These are phyloP conservation scores for Pissodes strobi DNA, from an alignment of 1,140 invertebrate species.

Conservation along the genomic window DNA sequence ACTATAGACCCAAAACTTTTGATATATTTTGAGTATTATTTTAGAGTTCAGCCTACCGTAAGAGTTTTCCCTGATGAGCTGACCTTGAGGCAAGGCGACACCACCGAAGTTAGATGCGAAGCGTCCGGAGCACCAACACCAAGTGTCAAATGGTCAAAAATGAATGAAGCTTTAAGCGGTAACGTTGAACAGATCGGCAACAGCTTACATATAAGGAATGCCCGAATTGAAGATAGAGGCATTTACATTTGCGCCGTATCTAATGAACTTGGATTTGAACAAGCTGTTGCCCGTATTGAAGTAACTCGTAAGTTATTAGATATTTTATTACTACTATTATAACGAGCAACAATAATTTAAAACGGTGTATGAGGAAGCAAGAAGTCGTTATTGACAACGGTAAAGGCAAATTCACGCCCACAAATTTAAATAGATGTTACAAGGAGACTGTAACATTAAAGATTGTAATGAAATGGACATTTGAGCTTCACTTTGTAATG, in stretches of 20 bases:
- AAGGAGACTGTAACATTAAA: too few species aligned
- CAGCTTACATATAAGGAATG: constrained; percentile 70
- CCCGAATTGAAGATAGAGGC: constrained; percentile 76
- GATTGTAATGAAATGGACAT: too few species aligned
- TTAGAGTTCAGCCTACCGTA: constrained; percentile 59
- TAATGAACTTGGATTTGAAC: constrained; percentile 60
- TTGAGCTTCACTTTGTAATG: too few species aligned
- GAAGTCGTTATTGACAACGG: too few species aligned
- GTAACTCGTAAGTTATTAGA: constrained; percentile 78
- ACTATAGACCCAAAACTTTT: too few species aligned
- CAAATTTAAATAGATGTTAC: too few species aligned
- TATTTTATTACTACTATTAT: too few species aligned
- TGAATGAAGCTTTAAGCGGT: constrained; percentile 64
- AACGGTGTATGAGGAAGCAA: too few species aligned
- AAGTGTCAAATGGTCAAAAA: constrained; percentile 79
- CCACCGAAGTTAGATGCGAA: constrained; percentile 76
- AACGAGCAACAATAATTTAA: too few species aligned
- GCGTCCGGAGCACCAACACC: constrained; percentile 70
- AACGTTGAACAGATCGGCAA: constrained; percentile 70
- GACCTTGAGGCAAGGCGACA: constrained; percentile 76
- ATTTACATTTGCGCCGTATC: constrained; percentile 76
- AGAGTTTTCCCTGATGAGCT: constrained; percentile 68
- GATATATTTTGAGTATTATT: too few species aligned
- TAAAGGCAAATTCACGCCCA: too few species aligned
- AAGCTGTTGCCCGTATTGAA: constrained; percentile 76